phyloP scores from a whole-genome alignment of 2,113 vertebrate species.

The Aegotheles bennettii region DNA sequence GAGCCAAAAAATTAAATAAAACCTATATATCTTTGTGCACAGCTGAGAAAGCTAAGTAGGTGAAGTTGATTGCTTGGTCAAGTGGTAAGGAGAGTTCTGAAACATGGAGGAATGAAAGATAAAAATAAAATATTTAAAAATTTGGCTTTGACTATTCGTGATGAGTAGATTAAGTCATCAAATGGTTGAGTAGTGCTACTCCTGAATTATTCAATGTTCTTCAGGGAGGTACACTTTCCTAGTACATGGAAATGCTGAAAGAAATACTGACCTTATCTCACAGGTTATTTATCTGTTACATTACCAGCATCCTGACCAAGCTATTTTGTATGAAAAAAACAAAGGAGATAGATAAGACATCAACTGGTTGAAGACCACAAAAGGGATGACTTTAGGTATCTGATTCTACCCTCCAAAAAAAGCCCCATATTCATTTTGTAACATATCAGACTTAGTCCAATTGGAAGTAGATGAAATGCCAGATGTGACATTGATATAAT shows the following conservation, averaged over 20 bases:
- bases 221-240: not conserved
- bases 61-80: not conserved
- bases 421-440: not conserved
- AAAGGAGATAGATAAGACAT: not conserved
- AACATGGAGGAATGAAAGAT: not conserved
- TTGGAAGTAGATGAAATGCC: not conserved
- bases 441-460: not conserved
- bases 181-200: not conserved
- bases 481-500: conserved; percentile 41
- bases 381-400: not conserved
- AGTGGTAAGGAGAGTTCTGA: not conserved
- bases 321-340: not conserved
- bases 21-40: not conserved
- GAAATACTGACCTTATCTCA: not conserved
- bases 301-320: not conserved
- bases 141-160: not conserved
- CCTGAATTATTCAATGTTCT: not conserved
- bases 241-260: not conserved
- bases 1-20: not conserved
- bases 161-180: not conserved
- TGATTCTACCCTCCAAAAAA: not conserved
- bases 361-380: not conserved
- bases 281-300: not conserved
- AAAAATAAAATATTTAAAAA: not conserved
- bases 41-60: not conserved